These are phyloP conservation scores for Phasianus colchicus DNA, from an alignment of 2,113 vertebrate species.

Conservation along the genomic window DNA sequence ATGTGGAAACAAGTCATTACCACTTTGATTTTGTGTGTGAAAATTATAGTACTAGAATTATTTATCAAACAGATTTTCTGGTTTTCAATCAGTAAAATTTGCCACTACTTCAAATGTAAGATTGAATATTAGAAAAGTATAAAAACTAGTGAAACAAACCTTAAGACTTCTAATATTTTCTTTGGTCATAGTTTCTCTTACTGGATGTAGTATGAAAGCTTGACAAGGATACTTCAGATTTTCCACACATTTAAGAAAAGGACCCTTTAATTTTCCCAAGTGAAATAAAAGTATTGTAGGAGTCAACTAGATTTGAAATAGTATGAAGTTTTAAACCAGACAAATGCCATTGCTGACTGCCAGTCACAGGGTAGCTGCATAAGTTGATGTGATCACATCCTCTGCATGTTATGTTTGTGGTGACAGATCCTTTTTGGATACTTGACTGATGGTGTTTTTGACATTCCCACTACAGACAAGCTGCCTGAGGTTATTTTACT, in stretches of 20 bases:
- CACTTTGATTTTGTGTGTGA: neutral
- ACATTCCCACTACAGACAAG: neutral
- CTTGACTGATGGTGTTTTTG: constrained; percentile 5
- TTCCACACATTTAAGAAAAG: neutral
- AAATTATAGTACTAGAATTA: neutral
- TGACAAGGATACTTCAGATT: neutral
- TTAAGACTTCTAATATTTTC: neutral
- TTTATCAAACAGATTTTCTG: neutral
- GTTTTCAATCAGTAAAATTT: neutral
- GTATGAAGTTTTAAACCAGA: neutral
- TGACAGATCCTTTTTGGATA: constrained; percentile 1
- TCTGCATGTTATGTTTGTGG: neutral
- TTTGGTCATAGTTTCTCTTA: neutral
- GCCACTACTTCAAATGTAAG: neutral
- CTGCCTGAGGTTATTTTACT: constrained; percentile 31
- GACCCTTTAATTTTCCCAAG: neutral
- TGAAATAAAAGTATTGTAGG: neutral
- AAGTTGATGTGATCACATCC: neutral
- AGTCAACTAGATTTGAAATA: neutral
- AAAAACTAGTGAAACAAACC: neutral
- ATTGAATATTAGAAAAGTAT: neutral
- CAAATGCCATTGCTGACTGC: neutral
- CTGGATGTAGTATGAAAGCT: neutral
- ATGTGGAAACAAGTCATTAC: neutral
- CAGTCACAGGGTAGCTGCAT: neutral